Base-by-base conservation (phyloP, 2,797 vertebrate species). In the Acanthurus tractus region DNA sequence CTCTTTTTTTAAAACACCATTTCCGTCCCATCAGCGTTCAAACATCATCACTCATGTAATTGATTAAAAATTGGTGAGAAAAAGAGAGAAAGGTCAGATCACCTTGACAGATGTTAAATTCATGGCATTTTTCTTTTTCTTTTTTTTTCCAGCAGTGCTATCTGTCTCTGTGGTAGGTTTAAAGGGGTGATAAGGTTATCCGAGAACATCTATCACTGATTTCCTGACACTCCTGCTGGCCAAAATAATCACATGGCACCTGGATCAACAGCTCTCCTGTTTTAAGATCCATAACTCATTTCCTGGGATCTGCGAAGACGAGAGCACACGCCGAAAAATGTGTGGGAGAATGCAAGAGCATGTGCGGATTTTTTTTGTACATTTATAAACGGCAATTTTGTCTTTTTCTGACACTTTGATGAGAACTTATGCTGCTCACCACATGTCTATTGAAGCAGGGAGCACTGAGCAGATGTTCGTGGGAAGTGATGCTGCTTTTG, bases 161-260 rank as follows among this genome's bases (percentile, higher is more conserved):
- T 90, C 52, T 84, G 22, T 88, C 81, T 88, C 76, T 80, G 78
- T 61, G 78, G 82, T 71, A 52, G 81, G 84, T 90, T 90, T 81
- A 38, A 73, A 3, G 74, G 74, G 93, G 92, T 90, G 90, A 88
- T 74, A 84, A 93, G 92, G 93, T 94, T 93, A 89, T 92, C 84
- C 78, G 2, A 45, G 42, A 88, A 83, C 86, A 93, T 94, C 90
- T 88, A 90, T 94, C 92, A 93, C 85, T n/a, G 82, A 85, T 80
- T 87, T 90, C 83, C 84, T 87, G 90, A 89, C 88, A 89, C 71
- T 84, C 68, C 80, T 83, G 90, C 89, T 92, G 91, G 89, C 86
- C 88, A 74, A 90, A 94, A 94, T 94, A 95, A 94, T 95, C 91
- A 92, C 74, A 93, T 87, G 86, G 80, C 94, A 95, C 93, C 93